These are phyloP conservation scores for Metridium senile DNA, from an alignment of 92 coral and sea anemone species.

Conservation along the genomic window DNA sequence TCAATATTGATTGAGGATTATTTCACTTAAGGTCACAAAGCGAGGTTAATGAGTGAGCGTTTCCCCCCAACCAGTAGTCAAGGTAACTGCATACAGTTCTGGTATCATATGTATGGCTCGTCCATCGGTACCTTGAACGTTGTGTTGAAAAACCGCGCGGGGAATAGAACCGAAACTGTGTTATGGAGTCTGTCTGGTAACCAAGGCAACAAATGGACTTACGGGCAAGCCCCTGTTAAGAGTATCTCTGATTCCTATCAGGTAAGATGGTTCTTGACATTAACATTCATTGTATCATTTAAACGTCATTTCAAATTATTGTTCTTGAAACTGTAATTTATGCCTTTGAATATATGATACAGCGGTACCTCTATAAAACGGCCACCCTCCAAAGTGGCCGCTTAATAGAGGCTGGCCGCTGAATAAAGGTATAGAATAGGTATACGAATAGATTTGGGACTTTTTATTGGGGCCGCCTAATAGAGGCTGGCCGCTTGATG, in stretches of 20 bases:
- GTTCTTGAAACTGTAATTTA: too few species aligned
- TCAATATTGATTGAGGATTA: too few species aligned
- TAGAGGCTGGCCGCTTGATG: too few species aligned
- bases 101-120: constrained; percentile 97
- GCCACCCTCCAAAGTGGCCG: too few species aligned
- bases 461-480: too few species aligned
- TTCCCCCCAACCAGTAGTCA: constrained; percentile 69
- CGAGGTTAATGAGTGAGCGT: constrained; percentile 88
- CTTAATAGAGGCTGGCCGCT: too few species aligned
- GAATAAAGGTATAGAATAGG: too few species aligned
- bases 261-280: constrained; percentile 65
- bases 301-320: too few species aligned
- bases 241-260: constrained; percentile 77
- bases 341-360: too few species aligned
- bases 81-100: constrained; percentile 89
- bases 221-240: constrained; percentile 81
- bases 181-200: constrained; percentile 93
- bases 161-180: constrained; percentile 73
- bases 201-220: constrained; percentile 74
- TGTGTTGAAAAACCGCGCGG: constrained; percentile 82
- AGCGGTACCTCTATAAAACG: too few species aligned
- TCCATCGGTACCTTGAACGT: constrained; percentile 87
- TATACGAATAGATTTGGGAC: too few species aligned
- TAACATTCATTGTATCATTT: too few species aligned
- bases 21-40: constrained; percentile 91